A percentile compares a stretch with the other conserved stretches of the same genome.
Evolutionary conservation across 2,888 invertebrate species (phyloP).

Genomic region (Drosophila nr. fundita): DNA sequence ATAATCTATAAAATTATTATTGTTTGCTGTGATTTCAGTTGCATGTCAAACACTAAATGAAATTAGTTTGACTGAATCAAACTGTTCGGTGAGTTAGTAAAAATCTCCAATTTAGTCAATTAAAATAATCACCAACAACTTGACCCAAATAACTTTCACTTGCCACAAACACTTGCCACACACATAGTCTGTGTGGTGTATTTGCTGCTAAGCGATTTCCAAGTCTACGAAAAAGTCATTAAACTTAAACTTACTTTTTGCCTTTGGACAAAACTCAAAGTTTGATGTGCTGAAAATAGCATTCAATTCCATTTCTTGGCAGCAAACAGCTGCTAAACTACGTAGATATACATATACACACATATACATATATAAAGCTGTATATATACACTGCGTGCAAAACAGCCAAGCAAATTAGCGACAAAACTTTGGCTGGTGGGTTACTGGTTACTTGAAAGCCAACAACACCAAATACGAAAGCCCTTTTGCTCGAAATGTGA

Average conservation of each 20-base stretch:
- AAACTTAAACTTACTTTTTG: constrained; percentile 49
- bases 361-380: background rate
- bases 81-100: background rate
- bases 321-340: constrained; percentile 42
- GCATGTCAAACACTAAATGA: background rate
- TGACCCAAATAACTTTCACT: constrained; percentile 28
- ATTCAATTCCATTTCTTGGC: constrained; percentile 65
- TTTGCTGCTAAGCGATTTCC: constrained; percentile 8
- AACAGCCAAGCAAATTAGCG: constrained; percentile 75
- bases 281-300: constrained; percentile 49
- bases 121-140: background rate
- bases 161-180: constrained; percentile 21
- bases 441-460: constrained; percentile 68
- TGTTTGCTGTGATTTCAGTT: background rate
- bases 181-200: background rate
- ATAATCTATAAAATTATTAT: background rate
- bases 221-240: constrained; percentile 50
- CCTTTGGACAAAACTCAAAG: constrained; percentile 35
- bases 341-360: background rate
- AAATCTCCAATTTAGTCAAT: background rate
- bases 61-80: background rate
- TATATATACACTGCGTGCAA: constrained; percentile 40
- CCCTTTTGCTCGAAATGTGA: constrained; percentile 29
- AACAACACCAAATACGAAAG: constrained; percentile 7
- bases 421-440: constrained; percentile 63